These are phyloP conservation scores for Eretmocerus hayati DNA, from an alignment of 2,888 invertebrate genomes.

Conservation along the genomic window DNA sequence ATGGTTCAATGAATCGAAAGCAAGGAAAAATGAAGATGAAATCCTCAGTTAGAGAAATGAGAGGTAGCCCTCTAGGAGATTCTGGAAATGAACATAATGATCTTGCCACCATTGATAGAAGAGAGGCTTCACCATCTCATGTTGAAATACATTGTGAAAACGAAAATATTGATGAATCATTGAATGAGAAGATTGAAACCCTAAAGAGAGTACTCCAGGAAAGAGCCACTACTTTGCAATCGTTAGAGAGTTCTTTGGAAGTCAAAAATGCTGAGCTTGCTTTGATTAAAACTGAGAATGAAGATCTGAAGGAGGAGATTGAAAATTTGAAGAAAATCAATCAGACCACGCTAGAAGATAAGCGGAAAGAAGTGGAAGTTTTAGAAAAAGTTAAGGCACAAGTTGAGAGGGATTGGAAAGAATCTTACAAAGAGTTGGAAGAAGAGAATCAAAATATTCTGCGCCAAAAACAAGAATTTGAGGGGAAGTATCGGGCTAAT, in stretches of 20 bases:
- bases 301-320: slow-evolving; percentile 27
- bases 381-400: slow-evolving; percentile 25
- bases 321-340: slow-evolving; percentile 26
- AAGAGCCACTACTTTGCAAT: slow-evolving; percentile 29
- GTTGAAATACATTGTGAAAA: too few relatives aligned
- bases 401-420: slow-evolving; percentile 27
- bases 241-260: slow-evolving; percentile 29
- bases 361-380: slow-evolving; percentile 27
- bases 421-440: slow-evolving; percentile 28
- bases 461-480: slow-evolving; percentile 28
- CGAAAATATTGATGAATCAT: slow-evolving; percentile 1
- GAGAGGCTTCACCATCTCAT: neutral
- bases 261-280: slow-evolving; percentile 25
- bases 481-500: slow-evolving; percentile 25
- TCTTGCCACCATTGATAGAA: neutral
- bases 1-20: slow-evolving; percentile 15
- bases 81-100: slow-evolving; percentile 9
- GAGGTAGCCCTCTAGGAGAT: slow-evolving; percentile 11
- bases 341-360: slow-evolving; percentile 26
- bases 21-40: too few relatives aligned
- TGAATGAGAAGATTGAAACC: slow-evolving; percentile 27
- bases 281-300: slow-evolving; percentile 16
- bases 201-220: slow-evolving; percentile 34
- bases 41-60: too few relatives aligned
- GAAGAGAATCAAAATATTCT: slow-evolving; percentile 23